Conservation (phyloP, 2,888 invertebrate genomes). For the Erebia aethiops region DNA sequence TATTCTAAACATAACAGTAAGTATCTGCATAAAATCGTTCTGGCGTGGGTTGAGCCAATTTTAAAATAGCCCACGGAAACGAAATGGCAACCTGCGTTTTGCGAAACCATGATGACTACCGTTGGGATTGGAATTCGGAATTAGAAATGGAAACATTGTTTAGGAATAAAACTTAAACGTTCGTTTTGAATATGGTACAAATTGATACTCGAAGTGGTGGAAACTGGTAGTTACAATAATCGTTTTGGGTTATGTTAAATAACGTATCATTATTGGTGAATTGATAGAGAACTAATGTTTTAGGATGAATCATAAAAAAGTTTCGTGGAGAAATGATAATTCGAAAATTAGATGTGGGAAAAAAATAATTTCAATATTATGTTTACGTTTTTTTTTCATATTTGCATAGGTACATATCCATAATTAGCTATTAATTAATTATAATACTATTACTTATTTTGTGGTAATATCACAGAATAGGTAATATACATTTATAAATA, state of each 20-base stretch:
- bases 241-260: constrained; percentile 37
- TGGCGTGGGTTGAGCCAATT: constrained; percentile 42
- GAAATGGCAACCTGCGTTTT: constrained; percentile 64
- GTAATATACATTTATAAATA: no score
- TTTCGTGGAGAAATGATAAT: constrained; percentile 10
- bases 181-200: constrained; percentile 49
- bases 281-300: constrained; percentile 19
- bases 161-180: constrained; percentile 53
- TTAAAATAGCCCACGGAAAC: constrained; percentile 62
- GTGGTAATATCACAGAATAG: background rate
- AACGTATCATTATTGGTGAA: constrained; percentile 19
- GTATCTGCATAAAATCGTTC: constrained; percentile 18
- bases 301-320: constrained; percentile 11
- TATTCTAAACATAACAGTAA: constrained; percentile 1
- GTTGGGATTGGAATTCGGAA: constrained; percentile 50
- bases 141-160: constrained; percentile 48
- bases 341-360: constrained; percentile 1
- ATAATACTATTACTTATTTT: no score
- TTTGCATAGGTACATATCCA: no score
- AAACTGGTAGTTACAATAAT: constrained; percentile 42
- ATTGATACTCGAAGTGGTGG: constrained; percentile 48
- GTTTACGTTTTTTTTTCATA: background rate
- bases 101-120: constrained; percentile 62
- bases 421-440: no score
- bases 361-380: background rate